Conservation (phyloP, 2,797 vertebrate species). For the Catamblyrhynchus diadema region DNA sequence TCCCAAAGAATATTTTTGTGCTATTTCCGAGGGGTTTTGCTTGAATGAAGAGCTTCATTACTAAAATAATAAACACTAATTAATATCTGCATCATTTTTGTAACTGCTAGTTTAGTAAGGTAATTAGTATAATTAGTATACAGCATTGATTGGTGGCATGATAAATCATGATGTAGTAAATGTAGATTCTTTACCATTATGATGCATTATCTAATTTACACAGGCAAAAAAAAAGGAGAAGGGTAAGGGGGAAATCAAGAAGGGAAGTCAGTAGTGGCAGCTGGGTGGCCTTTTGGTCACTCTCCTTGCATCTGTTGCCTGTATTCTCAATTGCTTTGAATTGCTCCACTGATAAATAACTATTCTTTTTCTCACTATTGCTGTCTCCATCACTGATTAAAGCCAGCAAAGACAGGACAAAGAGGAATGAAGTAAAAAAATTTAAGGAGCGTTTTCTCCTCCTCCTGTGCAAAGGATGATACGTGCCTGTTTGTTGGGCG, state of each 20-base stretch:
- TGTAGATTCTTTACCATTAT: conserved; percentile 72
- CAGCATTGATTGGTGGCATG: conserved; percentile 61
- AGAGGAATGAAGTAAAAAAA: background rate
- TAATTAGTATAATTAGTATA: conserved; percentile 80
- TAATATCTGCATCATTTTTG: conserved; percentile 71
- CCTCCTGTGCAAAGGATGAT: background rate
- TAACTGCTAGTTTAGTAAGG: conserved; percentile 74
- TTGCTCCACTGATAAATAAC: conserved; percentile 26
- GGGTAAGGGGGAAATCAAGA: background rate
- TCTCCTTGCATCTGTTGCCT: conserved; percentile 37
- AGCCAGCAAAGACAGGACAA: background rate
- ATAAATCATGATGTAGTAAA: conserved; percentile 74
- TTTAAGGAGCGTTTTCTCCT: background rate
- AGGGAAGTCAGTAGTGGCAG: conserved; percentile 6
- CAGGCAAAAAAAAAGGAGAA: background rate
- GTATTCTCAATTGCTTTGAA: conserved; percentile 16
- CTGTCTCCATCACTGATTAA: background rate
- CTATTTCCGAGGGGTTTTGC: conserved; percentile 32
- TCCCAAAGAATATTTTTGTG: conserved; percentile 18
- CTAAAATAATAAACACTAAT: conserved; percentile 73
- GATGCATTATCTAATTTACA: conserved; percentile 77
- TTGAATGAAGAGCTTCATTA: conserved; percentile 66
- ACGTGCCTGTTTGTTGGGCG: background rate
- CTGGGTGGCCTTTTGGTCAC: conserved; percentile 37
- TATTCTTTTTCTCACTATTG: conserved; percentile 40